Percentiles rank a stretch among this genome's conserved stretches.
Conservation (phyloP, 2,113 vertebrate species). For the Grantiella picta region DNA sequence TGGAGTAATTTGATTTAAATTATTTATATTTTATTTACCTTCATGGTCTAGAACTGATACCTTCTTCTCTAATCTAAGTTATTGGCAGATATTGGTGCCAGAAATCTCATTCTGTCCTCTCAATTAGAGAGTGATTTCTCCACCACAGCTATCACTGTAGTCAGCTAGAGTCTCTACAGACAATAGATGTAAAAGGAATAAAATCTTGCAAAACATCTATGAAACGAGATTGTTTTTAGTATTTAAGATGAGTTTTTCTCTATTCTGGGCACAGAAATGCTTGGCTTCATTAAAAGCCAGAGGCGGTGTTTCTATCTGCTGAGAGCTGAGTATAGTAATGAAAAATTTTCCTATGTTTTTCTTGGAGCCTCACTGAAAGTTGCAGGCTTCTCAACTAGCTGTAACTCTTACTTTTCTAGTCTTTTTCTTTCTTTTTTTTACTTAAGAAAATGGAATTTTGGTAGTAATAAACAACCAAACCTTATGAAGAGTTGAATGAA, state of each 20-base stretch:
- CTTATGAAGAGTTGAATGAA: neutral
- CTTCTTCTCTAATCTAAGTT: neutral
- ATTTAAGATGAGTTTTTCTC: neutral
- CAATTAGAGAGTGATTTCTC: neutral
- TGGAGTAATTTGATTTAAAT: neutral
- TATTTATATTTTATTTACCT: neutral
- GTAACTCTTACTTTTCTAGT: neutral
- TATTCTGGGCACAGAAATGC: neutral
- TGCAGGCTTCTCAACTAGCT: neutral
- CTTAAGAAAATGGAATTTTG: neutral
- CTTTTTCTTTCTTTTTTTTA: neutral
- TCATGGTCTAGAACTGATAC: neutral
- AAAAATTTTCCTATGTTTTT: neutral
- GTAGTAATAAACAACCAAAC: neutral
- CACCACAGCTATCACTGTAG: neutral
- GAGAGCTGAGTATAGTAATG: neutral
- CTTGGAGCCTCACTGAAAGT: neutral
- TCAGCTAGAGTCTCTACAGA: neutral
- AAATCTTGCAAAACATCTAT: neutral
- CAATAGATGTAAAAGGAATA: neutral
- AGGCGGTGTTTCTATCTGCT: neutral
- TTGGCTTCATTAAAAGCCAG: neutral
- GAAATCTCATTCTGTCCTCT: neutral
- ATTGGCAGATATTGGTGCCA: neutral
- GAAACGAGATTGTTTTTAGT: neutral